Base-by-base conservation (phyloP, 2,797 vertebrate species). In the Esox masquinongy region DNA sequence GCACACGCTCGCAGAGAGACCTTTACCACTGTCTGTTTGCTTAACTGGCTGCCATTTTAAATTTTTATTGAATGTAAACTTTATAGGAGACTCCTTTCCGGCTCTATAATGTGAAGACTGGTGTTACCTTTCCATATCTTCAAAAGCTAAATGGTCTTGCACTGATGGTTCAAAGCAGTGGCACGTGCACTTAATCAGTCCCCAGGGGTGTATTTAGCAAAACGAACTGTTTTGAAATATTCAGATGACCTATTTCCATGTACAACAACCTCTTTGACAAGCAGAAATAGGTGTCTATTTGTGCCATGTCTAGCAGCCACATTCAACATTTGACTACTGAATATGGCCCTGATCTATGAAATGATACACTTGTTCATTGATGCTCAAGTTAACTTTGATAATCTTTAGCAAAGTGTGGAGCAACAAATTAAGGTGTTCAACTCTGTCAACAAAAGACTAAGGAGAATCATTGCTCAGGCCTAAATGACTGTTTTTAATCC, bases 61-160 rank as follows among this genome's bases (percentile, higher is more conserved):
- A 63, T n/a, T 68, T 75, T 73, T 78, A 72, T 70, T 74, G 51
- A 83, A 77, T 74, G 72, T 77, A 36, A 78, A 79, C 67, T 63
- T 15, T 61, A 36, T 69, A n/a, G 47, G 43, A 47, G 9, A 47
- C 56, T 34, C 17, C 29, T 67, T 67, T 29, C 4, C 17, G 15
- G 31, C 64, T 67, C 29, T 26, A 31, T 67, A 16, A 67, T 61
- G 56, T 61, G 56, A 61, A 61, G n/a, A 61, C 56, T 26, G 56
- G 56, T 61, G 22, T 61, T 14, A 61, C 12, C 24, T 24, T 4
- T 14, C 9, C 56, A 61, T 61, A 24, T 61, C 19, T 61, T 61
- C 9, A 26, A 12, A 24, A 61, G 24, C 16, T 0, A 24, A 79
- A 72, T 72, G 79, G 75, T 83, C 74, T 74, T 67, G 82, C 79